These are phyloP conservation scores for Rallus crepitans DNA, from an alignment of 2,797 vertebrate species.

Conservation along the genomic window DNA sequence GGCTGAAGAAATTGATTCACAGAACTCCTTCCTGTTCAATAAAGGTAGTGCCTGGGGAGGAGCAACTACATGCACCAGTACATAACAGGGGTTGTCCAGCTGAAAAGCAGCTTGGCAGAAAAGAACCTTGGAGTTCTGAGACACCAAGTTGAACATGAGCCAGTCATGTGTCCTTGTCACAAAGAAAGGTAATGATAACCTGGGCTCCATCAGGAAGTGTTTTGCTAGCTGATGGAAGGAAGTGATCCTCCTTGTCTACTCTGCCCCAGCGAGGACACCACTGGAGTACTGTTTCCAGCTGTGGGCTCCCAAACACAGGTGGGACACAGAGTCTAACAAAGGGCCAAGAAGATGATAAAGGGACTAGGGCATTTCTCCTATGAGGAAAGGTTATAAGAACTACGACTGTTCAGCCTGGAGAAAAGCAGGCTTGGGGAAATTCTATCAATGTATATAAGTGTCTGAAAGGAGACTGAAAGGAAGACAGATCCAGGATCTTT, in stretches of 20 bases:
- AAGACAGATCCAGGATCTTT: neutral
- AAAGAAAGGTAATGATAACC: neutral
- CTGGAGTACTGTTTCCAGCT: neutral
- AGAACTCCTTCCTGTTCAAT: neutral
- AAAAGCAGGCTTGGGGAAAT: neutral
- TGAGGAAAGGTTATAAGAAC: neutral
- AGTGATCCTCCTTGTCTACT: neutral
- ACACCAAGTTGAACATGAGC: neutral
- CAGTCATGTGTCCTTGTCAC: neutral
- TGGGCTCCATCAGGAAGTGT: neutral
- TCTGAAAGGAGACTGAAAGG: neutral
- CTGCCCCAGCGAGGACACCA: no score
- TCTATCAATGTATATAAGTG: neutral
- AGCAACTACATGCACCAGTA: neutral
- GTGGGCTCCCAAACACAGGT: neutral
- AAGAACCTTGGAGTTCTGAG: neutral
- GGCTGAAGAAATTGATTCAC: neutral
- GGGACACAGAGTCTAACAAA: neutral
- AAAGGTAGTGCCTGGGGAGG: neutral
- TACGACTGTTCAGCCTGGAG: no score
- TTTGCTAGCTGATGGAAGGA: neutral
- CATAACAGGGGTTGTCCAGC: neutral
- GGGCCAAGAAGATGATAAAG: neutral
- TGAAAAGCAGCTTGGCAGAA: neutral
- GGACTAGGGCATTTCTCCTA: neutral